Evolutionary conservation across 1,140 invertebrate genomes (phyloP).

Genomic region (Neodiprion fabricii): DNA sequence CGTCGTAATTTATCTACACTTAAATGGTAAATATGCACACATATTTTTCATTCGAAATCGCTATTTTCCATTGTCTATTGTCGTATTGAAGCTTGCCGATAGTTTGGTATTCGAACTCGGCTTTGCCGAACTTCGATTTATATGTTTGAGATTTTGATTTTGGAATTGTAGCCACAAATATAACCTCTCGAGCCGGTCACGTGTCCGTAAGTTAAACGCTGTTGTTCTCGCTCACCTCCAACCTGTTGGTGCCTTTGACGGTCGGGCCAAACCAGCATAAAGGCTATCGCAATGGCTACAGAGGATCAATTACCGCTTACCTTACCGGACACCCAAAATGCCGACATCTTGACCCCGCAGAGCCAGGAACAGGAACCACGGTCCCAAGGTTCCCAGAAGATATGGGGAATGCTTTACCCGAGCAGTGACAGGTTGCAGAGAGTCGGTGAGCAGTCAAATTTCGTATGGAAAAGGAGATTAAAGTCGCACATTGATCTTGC

Average conservation of each 20-base stretch:
- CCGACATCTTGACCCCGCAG: constrained; percentile 33
- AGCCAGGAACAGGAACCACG: constrained; percentile 31
- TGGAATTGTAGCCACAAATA: too few relatives aligned
- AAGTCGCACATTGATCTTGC: neutral
- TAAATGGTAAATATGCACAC: too few relatives aligned
- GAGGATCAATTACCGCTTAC: constrained; percentile 27
- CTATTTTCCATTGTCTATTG: too few relatives aligned
- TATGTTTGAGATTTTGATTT: too few relatives aligned
- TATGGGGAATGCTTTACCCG: constrained; percentile 47
- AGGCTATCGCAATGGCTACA: neutral
- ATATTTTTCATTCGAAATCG: too few relatives aligned
- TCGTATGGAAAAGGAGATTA: neutral
- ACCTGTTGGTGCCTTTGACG: neutral
- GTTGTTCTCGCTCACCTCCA: too few relatives aligned
- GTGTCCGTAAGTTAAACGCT: too few relatives aligned
- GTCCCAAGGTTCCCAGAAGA: constrained; percentile 3
- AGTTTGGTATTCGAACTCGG: too few relatives aligned
- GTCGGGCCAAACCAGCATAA: neutral
- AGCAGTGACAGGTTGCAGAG: constrained; percentile 21
- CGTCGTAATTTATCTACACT: too few relatives aligned
- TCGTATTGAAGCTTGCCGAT: too few relatives aligned
- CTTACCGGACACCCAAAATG: constrained; percentile 45
- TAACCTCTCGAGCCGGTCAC: too few relatives aligned
- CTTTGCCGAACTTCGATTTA: too few relatives aligned
- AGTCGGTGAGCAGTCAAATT: constrained; percentile 35